Base-by-base conservation (phyloP, 2,797 vertebrate genomes). In the Hephaestus fuliginosus region DNA sequence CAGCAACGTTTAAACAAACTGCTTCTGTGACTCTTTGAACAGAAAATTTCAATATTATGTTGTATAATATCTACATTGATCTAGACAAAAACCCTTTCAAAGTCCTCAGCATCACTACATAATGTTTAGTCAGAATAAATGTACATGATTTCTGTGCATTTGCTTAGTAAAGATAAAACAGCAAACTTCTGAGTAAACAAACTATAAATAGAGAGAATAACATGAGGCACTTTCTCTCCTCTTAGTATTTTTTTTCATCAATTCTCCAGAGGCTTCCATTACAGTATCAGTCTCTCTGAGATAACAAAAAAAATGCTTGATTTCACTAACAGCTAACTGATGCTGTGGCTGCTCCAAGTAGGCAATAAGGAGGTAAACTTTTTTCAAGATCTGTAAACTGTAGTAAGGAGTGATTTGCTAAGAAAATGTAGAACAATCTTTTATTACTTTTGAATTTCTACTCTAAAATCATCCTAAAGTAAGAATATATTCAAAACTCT, bases 1-100 rank as follows among this genome's bases (percentile, higher is more conserved):
- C 49, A 80, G 75, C 56, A 53, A 65, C 48, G 41, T 63, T 80
- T 44, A 76, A 22, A 79, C 53, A 53, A 68, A 13, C 13, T 51
- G 43, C 39, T 58, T n/a, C 44, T 64, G 33, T 53, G 1, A 43
- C 63, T 71, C 3, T 77, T 15, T 60, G 10, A 70, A 36, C 13
- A 69, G 30, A 72, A 15, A 8, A 14, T 51, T 48, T 46, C 1
- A 33, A n/a, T 51, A 51, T 41, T 12, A 44, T 28, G 1, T 49
- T 56, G 18, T 74, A 58, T 30, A 3, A 39, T 39, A 12, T 55
- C 20, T 68, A 79, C 39, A 15, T n/a, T 17, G 20, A 58, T 39
- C 2, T 17, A 25, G 41, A 58, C 22, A 44, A 33, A 7, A 52
- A 25, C 25, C 15, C 17, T 22, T 36, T 62, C 11, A 69, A 55